phyloP scores from a whole-genome alignment of 2,797 vertebrate genomes.

The Enteromius mattozi region DNA sequence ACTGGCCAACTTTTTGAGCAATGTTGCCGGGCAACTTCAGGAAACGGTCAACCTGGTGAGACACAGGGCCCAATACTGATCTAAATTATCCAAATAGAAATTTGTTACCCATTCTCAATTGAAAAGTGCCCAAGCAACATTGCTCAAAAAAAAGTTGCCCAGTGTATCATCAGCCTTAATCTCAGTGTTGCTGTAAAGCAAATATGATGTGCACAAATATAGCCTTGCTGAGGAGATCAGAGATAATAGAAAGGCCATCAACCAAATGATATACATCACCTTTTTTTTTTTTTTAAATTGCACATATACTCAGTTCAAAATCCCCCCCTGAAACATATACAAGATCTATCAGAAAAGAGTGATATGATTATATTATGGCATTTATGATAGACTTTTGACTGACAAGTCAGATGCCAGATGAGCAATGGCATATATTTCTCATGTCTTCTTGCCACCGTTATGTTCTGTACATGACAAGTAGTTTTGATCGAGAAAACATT shows the following conservation, averaged over 20 bases:
- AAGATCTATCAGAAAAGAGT: not conserved
- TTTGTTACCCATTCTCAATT: too few species aligned
- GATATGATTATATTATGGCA: not conserved
- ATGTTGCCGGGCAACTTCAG: too few species aligned
- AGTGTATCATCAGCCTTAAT: not conserved
- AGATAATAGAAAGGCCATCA: constrained; percentile 20
- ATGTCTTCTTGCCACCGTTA: not conserved
- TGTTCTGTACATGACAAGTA: not conserved
- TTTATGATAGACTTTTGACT: not conserved
- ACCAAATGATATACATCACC: constrained; percentile 3
- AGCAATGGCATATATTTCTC: not conserved
- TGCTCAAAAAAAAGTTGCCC: too few species aligned
- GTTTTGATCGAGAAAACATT: not conserved
- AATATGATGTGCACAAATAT: constrained; percentile 29
- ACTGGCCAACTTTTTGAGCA: too few species aligned
- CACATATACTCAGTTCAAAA: not conserved
- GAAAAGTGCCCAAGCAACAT: too few species aligned
- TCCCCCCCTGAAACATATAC: not conserved
- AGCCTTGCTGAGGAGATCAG: constrained; percentile 33
- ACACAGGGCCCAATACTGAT: too few species aligned
- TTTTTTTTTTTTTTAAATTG: not conserved
- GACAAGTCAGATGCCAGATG: not conserved
- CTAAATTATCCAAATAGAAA: too few species aligned
- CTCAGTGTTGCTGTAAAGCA: constrained; percentile 40
- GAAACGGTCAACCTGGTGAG: too few species aligned